Evolutionary conservation across 2,888 invertebrate species (phyloP), one percentile per base, ranked within the genome.

Genomic region (Fragum whitleyi): DNA sequence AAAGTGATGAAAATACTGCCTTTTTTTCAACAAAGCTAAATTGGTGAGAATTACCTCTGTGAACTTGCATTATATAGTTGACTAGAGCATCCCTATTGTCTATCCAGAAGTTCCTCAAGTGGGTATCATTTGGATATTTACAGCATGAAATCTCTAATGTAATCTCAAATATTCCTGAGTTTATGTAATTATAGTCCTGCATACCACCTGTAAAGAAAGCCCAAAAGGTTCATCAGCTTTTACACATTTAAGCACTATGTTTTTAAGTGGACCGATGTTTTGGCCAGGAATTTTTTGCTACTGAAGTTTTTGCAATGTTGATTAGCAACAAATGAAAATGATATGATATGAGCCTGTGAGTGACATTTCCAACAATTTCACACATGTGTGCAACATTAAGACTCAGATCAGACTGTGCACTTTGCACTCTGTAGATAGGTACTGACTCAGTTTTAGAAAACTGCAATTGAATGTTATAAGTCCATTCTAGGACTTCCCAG

Each of bases 81-180:
- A 94, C 74, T 21, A 94, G 81, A n/a, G 94, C 97, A 95, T 96
- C 95, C 94, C 96, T 96, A 94, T 98, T 98, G 88, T 97, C 97
- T 84, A 96, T 96, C 98, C 98, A 98, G 93, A 97, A 97, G 87
- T 96, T 96, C 28, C 96, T 96, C 65, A 98, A 94, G 92, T 97
- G 96, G 79, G 96, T 95, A 0, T 96, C 96, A 0, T 96, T 96
- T 2, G 98, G 98, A 94, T 96, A 98, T 94, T 98, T 98, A 95
- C 98, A 98, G 94, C 98, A 98, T 0, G 97, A 97, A 75, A 98
- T 96, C 94, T 98, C 98, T 61, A 98, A 94, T 0, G 98, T 98
- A n/a, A 98, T 95, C 94, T 98, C 98, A 97, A 98, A 97, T 93
- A 97, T 97, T 19, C 98, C 98, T 91, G 96, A 97, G 96, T 96